These are phyloP conservation scores for Myathropa florea DNA, from an alignment of 2,888 invertebrate genomes.

Conservation along the genomic window DNA sequence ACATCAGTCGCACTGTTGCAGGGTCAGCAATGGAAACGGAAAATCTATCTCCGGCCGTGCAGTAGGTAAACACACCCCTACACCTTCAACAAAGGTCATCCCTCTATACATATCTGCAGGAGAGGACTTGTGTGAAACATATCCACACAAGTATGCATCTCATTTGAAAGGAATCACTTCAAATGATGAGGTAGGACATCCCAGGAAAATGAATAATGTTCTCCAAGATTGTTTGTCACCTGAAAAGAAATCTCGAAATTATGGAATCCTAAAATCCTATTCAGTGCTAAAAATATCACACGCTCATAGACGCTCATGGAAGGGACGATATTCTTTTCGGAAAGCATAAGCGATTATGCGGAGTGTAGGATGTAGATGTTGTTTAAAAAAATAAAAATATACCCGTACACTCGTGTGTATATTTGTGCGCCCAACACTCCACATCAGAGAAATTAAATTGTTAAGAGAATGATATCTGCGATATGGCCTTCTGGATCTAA, in stretches of 20 bases:
- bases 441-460: constrained; percentile 25
- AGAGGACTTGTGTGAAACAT: neutral
- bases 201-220: neutral
- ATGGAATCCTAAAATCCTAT: constrained; percentile 22
- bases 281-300: constrained; percentile 26
- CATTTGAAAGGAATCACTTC: constrained; percentile 19
- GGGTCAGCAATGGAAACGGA: too few relatives aligned
- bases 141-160: neutral
- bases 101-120: neutral
- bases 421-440: neutral
- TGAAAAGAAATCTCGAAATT: constrained; percentile 32
- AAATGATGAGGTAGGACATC: neutral
- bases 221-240: constrained; percentile 30
- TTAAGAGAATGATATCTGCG: constrained; percentile 2
- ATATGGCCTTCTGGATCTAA: constrained; percentile 2
- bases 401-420: neutral
- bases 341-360: neutral
- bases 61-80: neutral
- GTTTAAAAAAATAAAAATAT: neutral
- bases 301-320: constrained; percentile 1
- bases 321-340: neutral
- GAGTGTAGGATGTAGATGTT: constrained; percentile 5
- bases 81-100: neutral
- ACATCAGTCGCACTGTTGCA: too few relatives aligned
- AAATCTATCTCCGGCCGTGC: too few relatives aligned